These are phyloP conservation scores for Drusus annulatus DNA, from an alignment of 1,140 invertebrate genomes.

Conservation along the genomic window DNA sequence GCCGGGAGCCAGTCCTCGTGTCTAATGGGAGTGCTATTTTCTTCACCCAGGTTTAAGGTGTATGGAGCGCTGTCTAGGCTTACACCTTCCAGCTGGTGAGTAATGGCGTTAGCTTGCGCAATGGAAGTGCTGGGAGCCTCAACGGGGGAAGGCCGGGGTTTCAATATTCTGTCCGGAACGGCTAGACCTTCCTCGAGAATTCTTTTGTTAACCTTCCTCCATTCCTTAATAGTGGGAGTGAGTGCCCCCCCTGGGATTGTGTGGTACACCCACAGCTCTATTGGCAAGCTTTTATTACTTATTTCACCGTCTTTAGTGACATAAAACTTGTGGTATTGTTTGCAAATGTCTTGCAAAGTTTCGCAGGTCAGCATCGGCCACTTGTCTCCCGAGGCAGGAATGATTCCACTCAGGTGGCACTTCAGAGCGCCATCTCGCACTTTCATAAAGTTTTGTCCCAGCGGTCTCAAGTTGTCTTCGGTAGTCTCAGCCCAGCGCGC, in stretches of 20 bases:
- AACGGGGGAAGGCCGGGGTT: background rate
- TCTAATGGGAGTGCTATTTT: constrained; percentile 55
- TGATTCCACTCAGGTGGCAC: constrained; percentile 73
- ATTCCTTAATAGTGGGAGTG: constrained; percentile 69
- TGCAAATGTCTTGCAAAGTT: constrained; percentile 70
- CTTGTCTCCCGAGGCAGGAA: constrained; percentile 68
- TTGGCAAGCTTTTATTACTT: constrained; percentile 69
- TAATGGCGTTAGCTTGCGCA: background rate
- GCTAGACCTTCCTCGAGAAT: constrained; percentile 73
- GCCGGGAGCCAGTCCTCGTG: constrained; percentile 64
- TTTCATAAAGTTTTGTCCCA: constrained; percentile 65
- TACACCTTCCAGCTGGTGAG: background rate
- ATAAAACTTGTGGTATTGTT: constrained; percentile 65
- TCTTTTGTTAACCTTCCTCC: constrained; percentile 71
- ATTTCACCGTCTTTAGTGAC: constrained; percentile 67
- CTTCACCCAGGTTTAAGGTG: background rate
- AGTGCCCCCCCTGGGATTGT: constrained; percentile 66
- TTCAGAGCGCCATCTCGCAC: constrained; percentile 69
- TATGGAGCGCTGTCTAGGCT: background rate
- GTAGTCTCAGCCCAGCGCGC: constrained; percentile 68
- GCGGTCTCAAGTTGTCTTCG: constrained; percentile 63
- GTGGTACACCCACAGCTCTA: constrained; percentile 72
- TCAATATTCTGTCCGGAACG: constrained; percentile 65
- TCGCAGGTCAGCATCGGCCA: constrained; percentile 72
- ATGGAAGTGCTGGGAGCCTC: too few species aligned